Base-by-base conservation (phyloP, 2,113 vertebrate genomes). In the Colinus virginianus region DNA sequence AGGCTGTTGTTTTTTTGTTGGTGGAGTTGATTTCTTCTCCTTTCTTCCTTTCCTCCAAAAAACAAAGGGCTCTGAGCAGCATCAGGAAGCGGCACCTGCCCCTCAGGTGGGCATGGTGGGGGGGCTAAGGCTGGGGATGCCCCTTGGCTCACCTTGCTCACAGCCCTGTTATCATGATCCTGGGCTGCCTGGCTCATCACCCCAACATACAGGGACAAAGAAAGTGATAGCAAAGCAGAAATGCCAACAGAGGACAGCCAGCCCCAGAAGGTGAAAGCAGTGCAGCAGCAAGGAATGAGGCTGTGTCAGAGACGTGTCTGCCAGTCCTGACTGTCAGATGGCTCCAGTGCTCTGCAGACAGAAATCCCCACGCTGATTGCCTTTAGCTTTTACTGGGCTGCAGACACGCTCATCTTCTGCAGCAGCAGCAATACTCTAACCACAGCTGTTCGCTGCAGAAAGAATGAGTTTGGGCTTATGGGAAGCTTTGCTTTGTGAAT, bases 221-320 rank as follows among this genome's bases (percentile, higher is more conserved):
- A 32, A 71, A 76, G 45, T 18, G 12, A 53, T 61, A 68, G 46
- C 72, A 76, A 36, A 68, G 80, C 53, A 53, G 59, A 84, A 86
- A 78, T 25, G 42, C 49, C 75, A 61, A 48, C 74, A 76, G 71
- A 67, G 55, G 45, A 92, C 3, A 72, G 80, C 51, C 69, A 90
- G 68, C 64, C 78, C 49, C 49, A 75, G 53, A 91, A 81, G 63
- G 75, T 26, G 77, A 85, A 76, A 82, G 48, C 11, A 78, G 63
- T 49, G 43, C 91, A 82, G 71, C 40, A 88, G 58, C 20, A 88
- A 81, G 81, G 59, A 70, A 34, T 2, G 3, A 88, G 78, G 61
- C 36, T 0, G 0, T n/a, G 62, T 70, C 74, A 87, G 45, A 74
- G 70, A 75, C 0, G 0, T 0, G 0, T 30, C 76, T 88, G 85